Conservation (phyloP, 64 coral and sea anemone species). For the Montipora sp. region DNA sequence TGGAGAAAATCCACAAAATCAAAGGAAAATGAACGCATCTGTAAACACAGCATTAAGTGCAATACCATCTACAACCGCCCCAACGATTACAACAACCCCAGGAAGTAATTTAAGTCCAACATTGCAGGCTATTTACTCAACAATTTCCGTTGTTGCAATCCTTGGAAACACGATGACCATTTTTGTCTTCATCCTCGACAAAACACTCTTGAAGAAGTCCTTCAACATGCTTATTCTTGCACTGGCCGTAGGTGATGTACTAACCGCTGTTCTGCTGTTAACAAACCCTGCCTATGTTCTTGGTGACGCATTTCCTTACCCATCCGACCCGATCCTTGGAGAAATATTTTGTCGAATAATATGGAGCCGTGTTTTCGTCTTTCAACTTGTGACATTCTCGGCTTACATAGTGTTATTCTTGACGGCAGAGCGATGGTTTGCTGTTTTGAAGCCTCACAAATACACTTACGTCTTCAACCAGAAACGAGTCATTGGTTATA, state of each 20-base stretch:
- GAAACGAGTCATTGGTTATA: slow-evolving; percentile 22
- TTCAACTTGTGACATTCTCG: slow-evolving; percentile 38
- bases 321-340: slow-evolving; percentile 4
- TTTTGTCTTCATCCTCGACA: slow-evolving; percentile 42
- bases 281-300: slow-evolving; percentile 38
- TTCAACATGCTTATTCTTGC: slow-evolving; percentile 57
- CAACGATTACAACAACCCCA: background rate
- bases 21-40: background rate
- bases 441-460: slow-evolving; percentile 43
- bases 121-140: background rate
- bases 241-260: slow-evolving; percentile 39
- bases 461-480: slow-evolving; percentile 37
- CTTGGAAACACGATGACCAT: slow-evolving; percentile 45
- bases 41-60: background rate
- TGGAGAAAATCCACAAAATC: background rate
- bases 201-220: slow-evolving; percentile 44
- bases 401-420: slow-evolving; percentile 44
- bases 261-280: slow-evolving; percentile 13
- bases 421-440: slow-evolving; percentile 65
- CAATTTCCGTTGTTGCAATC: background rate
- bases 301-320: slow-evolving; percentile 55
- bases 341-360: slow-evolving; percentile 48
- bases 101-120: background rate
- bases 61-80: background rate
- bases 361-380: slow-evolving; percentile 54